Percentiles rank a stretch among this genome's conserved stretches.
Conservation (phyloP, 2,797 vertebrate genomes). For the Picus viridis region DNA sequence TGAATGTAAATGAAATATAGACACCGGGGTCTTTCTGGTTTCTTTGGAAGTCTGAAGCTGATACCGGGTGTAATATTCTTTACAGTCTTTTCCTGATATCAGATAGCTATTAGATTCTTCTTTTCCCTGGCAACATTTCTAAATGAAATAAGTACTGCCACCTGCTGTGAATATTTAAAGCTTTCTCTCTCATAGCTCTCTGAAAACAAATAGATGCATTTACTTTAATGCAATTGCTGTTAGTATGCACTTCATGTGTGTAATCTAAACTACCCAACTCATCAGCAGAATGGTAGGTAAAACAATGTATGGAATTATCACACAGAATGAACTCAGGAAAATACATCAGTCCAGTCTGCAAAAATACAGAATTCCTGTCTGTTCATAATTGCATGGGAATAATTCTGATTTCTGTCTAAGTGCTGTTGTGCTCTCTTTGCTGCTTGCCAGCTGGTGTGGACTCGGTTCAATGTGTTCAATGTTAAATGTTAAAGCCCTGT, state of each 20-base stretch:
- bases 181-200: neutral
- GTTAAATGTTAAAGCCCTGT: constrained; percentile 50
- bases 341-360: neutral
- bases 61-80: neutral
- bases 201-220: constrained; percentile 28
- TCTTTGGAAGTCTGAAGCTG: neutral
- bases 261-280: neutral
- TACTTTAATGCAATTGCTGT: constrained; percentile 35
- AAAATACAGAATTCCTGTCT: neutral
- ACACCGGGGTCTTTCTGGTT: neutral
- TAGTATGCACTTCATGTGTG: neutral
- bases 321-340: neutral
- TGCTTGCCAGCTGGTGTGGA: constrained; percentile 48
- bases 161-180: constrained; percentile 43
- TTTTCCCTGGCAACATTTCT: constrained; percentile 21
- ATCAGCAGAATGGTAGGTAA: constrained; percentile 1
- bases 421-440: neutral
- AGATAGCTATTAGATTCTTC: neutral
- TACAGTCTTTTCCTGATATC: neutral
- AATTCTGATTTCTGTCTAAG: constrained; percentile 34
- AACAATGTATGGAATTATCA: neutral
- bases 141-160: constrained; percentile 38
- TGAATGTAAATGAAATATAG: constrained; percentile 17
- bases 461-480: constrained; percentile 55
- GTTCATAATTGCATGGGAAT: neutral